Evolutionary conservation across 2,888 invertebrate genomes (phyloP), one percentile per base, ranked within the genome.

Genomic region (Hypercompe scribonia): DNA sequence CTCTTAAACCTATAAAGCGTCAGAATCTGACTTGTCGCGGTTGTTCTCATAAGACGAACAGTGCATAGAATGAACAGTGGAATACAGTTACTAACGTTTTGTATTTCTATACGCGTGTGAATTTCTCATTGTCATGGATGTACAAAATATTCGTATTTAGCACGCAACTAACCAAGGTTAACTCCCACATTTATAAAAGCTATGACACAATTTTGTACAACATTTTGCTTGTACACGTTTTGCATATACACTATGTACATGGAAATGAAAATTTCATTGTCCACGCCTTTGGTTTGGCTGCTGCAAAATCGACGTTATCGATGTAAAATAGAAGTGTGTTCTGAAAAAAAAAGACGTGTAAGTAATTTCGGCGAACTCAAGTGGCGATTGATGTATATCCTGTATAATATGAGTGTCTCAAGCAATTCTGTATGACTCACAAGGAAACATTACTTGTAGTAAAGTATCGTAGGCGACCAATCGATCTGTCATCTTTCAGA

Each of bases 101-200:
- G n/a, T 71, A 71, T 72, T 81, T 82, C 75, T 75, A 54, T 68
- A 65, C 39, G 63, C 72, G 61, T 77, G 70, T 70, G 70, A 73
- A 66, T 80, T 78, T 69, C 71, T 78, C 71, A 65, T 70, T 73
- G 65, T 76, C 78, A 76, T 76, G n/a, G 75, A 73, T 73, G 73
- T 79, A 67, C 71, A 63, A 46, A 74, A 84, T 80, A 84, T 80
- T 70, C 34, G 63, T 80, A 76, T 83, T 73, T 79, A 70, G 71
- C 85, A 83, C 82, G 82, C 78, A 78, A 71, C 71, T 66, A 66
- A 71, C 69, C 74, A 73, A 85, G 81, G 79, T 78, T 81, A 50
- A 74, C 77, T 75, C 78, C 79, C 84, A 69, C 76, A 21, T 66
- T 71, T 36, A 70, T 80, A 64, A 66, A 74, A 76, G 31, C 68